Percentiles rank a stretch among this genome's conserved stretches.
These are phyloP conservation scores for Selene dorsalis DNA, from an alignment of 2,797 vertebrate genomes.

Conservation along the genomic window DNA sequence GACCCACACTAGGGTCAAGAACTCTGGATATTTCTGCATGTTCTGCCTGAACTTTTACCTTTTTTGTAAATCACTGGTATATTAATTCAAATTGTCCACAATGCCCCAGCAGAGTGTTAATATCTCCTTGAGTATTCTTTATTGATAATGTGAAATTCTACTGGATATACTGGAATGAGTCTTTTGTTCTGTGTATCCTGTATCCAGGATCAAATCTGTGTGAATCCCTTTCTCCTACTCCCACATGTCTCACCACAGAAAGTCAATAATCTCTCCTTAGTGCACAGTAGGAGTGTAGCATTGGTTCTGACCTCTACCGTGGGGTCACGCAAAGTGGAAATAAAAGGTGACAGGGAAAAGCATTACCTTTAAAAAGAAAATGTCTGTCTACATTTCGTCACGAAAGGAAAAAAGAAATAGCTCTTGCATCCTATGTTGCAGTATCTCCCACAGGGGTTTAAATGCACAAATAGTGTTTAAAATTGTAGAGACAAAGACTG, in stretches of 20 bases:
- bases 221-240: not conserved
- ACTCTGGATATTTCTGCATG: not conserved
- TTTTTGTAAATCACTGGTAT: not conserved
- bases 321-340: conserved; percentile 2
- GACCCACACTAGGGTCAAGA: not conserved
- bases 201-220: not conserved
- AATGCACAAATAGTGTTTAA: not conserved
- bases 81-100: not conserved
- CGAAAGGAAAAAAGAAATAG: not conserved
- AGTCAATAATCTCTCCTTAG: conserved; percentile 28
- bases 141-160: not conserved
- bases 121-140: not conserved
- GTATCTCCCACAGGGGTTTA: too few species aligned
- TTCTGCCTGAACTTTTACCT: not conserved
- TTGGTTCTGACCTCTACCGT: conserved; percentile 44
- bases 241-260: conserved; percentile 18
- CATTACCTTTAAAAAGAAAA: not conserved
- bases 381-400: not conserved
- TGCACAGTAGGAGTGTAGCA: not conserved
- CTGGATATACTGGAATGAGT: not conserved
- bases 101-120: not conserved
- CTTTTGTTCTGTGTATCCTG: not conserved
- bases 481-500: conserved; percentile 18
- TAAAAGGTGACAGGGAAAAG: not conserved
- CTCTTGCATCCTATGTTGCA: not conserved